Evolutionary conservation across 2,113 vertebrate species (phyloP).

Genomic region (Onychorhynchus coronatus): DNA sequence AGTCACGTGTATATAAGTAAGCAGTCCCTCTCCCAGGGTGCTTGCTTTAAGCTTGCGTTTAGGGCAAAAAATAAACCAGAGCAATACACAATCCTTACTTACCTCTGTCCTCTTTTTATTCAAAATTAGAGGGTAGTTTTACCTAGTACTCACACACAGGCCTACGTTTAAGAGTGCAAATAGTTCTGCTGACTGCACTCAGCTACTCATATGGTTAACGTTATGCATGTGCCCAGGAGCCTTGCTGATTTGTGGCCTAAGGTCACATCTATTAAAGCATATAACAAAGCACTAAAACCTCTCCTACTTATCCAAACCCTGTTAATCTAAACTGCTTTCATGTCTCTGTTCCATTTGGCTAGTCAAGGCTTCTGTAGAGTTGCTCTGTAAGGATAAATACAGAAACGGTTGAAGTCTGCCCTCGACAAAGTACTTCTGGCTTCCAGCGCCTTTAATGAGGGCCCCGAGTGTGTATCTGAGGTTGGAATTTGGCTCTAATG

Average conservation of each 20-base stretch:
- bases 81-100: not conserved
- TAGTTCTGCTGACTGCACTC: not conserved
- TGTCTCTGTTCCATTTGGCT: slow-evolving; percentile 61
- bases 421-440: slow-evolving; percentile 39
- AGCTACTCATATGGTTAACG: slow-evolving; percentile 16
- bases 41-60: not conserved
- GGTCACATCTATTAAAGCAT: slow-evolving; percentile 55
- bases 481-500: slow-evolving; percentile 57
- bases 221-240: slow-evolving; percentile 18
- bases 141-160: not conserved
- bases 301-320: slow-evolving; percentile 48
- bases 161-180: not conserved
- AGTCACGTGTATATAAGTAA: not conserved
- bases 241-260: slow-evolving; percentile 47
- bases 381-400: slow-evolving; percentile 45
- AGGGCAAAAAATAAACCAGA: not conserved
- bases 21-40: not conserved
- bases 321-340: slow-evolving; percentile 64
- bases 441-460: slow-evolving; percentile 39
- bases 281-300: slow-evolving; percentile 47
- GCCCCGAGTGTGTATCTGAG: not conserved
- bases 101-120: not conserved
- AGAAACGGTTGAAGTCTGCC: slow-evolving; percentile 27
- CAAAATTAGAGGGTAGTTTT: not conserved
- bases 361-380: slow-evolving; percentile 40